These are phyloP conservation scores for Nemotelus pantherinus DNA, from an alignment of 2,888 invertebrate genomes.

Conservation along the genomic window DNA sequence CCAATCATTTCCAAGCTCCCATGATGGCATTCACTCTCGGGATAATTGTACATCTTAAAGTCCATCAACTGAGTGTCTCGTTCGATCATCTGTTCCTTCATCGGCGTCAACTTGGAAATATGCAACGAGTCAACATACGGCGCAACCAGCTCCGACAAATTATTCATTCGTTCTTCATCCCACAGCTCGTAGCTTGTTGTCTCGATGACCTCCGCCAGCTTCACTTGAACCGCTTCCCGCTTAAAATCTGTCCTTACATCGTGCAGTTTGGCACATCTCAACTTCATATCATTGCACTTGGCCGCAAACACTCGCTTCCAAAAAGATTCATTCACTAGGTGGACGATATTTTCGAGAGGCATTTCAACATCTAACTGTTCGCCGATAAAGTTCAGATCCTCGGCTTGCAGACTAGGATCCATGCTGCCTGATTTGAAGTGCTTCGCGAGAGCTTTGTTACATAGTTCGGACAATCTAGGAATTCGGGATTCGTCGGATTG, in stretches of 20 bases:
- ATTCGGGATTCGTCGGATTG: not conserved
- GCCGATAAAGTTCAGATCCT: slow-evolving; percentile 38
- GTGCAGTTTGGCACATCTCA: slow-evolving; percentile 3
- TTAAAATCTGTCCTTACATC: slow-evolving; percentile 22
- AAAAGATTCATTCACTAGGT: slow-evolving; percentile 42
- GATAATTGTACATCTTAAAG: slow-evolving; percentile 34
- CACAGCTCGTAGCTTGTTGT: slow-evolving; percentile 23
- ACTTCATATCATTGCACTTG: slow-evolving; percentile 23
- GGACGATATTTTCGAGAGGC: slow-evolving; percentile 27
- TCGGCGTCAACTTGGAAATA: slow-evolving; percentile 35
- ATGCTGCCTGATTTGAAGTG: slow-evolving; percentile 26
- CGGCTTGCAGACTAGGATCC: not conserved
- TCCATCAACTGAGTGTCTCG: not conserved
- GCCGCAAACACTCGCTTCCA: slow-evolving; percentile 43
- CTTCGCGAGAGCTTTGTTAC: slow-evolving; percentile 3
- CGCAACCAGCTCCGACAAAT: slow-evolving; percentile 15
- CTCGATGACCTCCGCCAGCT: slow-evolving; percentile 43
- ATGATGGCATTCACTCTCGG: slow-evolving; percentile 45
- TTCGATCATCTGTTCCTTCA: slow-evolving; percentile 15
- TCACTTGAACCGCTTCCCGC: slow-evolving; percentile 36
- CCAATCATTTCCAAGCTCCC: slow-evolving; percentile 37
- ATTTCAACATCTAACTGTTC: slow-evolving; percentile 29
- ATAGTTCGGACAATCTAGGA: slow-evolving; percentile 34
- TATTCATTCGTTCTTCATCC: slow-evolving; percentile 8
- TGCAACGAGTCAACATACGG: slow-evolving; percentile 33